Percentiles rank a stretch among this genome's conserved stretches.
phyloP scores from a whole-genome alignment of 2,888 invertebrate genomes.

The Brenthis hecate region DNA sequence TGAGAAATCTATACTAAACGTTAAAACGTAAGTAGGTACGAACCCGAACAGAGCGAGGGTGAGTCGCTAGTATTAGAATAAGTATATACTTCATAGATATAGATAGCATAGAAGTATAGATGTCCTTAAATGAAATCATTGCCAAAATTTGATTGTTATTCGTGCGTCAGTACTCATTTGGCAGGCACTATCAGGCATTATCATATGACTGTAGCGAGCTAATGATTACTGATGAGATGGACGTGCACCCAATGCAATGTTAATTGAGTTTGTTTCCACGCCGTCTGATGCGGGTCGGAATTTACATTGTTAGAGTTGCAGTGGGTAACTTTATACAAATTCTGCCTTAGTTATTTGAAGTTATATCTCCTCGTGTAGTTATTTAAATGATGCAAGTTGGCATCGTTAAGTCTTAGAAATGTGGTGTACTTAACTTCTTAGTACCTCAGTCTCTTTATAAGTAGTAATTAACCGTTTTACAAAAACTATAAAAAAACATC shows the following conservation, averaged over 20 bases:
- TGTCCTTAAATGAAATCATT: not conserved
- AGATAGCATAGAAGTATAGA: not conserved
- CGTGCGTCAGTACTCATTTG: slow-evolving; percentile 25
- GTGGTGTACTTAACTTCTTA: too few species aligned
- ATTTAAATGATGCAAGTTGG: not conserved
- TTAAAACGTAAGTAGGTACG: too few species aligned
- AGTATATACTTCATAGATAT: too few species aligned
- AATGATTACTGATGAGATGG: slow-evolving; percentile 32
- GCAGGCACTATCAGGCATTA: slow-evolving; percentile 17
- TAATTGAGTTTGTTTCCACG: slow-evolving; percentile 36
- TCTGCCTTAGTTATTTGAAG: not conserved
- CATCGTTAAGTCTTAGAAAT: not conserved
- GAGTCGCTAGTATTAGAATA: too few species aligned
- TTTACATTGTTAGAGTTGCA: slow-evolving; percentile 22
- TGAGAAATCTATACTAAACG: too few species aligned
- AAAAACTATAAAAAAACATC: too few species aligned
- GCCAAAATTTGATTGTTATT: slow-evolving; percentile 9
- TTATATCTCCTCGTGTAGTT: not conserved
- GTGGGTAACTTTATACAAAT: slow-evolving; percentile 16
- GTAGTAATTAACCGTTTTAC: too few species aligned
- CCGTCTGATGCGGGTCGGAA: slow-evolving; percentile 28
- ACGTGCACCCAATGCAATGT: slow-evolving; percentile 29
- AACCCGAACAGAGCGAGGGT: too few species aligned
- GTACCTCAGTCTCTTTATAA: too few species aligned
- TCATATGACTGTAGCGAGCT: slow-evolving; percentile 23